These are phyloP conservation scores for Dasyornis broadbenti DNA, from an alignment of 2,113 vertebrate species.

Conservation along the genomic window DNA sequence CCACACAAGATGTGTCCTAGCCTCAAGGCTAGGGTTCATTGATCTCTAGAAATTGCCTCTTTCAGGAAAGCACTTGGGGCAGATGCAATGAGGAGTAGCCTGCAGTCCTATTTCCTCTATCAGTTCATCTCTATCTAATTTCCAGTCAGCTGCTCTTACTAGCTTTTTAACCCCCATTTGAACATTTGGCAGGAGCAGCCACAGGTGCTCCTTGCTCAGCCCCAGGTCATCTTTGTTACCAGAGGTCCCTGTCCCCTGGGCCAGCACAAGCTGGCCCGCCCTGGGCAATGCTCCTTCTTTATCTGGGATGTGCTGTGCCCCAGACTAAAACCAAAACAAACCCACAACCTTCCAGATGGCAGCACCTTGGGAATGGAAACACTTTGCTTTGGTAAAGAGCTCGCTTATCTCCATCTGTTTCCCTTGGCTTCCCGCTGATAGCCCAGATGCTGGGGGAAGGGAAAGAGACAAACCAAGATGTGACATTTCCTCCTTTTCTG, in stretches of 20 bases:
- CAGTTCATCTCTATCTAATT: not conserved
- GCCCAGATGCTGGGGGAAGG: not conserved
- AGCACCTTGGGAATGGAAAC: slow-evolving; percentile 29
- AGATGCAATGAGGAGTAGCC: not conserved
- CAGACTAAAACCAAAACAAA: not conserved
- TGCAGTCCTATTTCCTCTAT: not conserved
- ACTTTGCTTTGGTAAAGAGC: slow-evolving; percentile 5
- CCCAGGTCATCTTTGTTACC: not conserved
- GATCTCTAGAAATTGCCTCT: not conserved
- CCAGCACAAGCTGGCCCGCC: not conserved
- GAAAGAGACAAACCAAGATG: not conserved
- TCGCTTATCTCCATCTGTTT: slow-evolving; percentile 49
- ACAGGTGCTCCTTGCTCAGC: not conserved
- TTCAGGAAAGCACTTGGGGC: not conserved
- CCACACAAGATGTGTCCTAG: not conserved
- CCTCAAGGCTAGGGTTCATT: not conserved
- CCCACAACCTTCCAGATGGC: not conserved
- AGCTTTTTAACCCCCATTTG: not conserved
- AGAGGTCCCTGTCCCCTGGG: not conserved
- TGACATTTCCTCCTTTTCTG: not conserved
- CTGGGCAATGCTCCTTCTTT: not conserved
- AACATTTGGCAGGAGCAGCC: not conserved
- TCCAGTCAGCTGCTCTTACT: not conserved
- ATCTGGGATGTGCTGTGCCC: not conserved
- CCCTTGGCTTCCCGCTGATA: not conserved